Percentiles rank a stretch among this genome's conserved stretches.
These are phyloP conservation scores for Chiloscyllium punctatum DNA, from an alignment of 2,797 vertebrate genomes.

Conservation along the genomic window DNA sequence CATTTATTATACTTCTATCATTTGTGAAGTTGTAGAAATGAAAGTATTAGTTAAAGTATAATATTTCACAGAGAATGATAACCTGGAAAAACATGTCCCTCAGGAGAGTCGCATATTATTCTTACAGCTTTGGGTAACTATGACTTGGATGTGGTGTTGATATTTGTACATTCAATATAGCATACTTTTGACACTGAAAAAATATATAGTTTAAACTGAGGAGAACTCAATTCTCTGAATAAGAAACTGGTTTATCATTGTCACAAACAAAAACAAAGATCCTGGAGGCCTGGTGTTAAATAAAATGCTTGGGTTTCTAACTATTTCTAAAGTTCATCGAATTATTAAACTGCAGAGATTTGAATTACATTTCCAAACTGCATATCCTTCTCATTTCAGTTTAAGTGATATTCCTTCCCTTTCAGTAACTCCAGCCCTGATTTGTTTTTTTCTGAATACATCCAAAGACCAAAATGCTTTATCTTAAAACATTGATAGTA, in stretches of 20 bases:
- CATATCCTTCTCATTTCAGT: not conserved
- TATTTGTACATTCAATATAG: no score
- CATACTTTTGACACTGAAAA: not conserved
- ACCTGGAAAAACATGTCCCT: not conserved
- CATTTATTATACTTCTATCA: not conserved
- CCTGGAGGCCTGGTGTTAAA: not conserved
- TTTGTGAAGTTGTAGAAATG: not conserved
- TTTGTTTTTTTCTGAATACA: not conserved
- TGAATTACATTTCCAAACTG: not conserved
- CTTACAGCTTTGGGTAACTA: not conserved
- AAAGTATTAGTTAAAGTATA: not conserved
- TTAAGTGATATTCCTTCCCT: not conserved
- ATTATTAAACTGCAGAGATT: not conserved
- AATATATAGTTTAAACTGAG: not conserved
- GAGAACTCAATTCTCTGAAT: not conserved
- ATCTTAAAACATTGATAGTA: not conserved
- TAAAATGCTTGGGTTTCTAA: not conserved
- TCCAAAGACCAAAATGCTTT: not conserved
- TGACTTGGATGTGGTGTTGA: not conserved
- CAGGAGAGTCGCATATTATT: not conserved
- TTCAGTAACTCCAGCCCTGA: not conserved
- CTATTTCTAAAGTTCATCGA: not conserved
- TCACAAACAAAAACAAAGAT: not conserved
- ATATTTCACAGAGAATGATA: slow-evolving; percentile 18
- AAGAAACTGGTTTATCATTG: not conserved